Evolutionary conservation across 2,113 vertebrate genomes (phyloP), one percentile per base, ranked within the genome.

Genomic region (Tragelaphus strepsiceros): DNA sequence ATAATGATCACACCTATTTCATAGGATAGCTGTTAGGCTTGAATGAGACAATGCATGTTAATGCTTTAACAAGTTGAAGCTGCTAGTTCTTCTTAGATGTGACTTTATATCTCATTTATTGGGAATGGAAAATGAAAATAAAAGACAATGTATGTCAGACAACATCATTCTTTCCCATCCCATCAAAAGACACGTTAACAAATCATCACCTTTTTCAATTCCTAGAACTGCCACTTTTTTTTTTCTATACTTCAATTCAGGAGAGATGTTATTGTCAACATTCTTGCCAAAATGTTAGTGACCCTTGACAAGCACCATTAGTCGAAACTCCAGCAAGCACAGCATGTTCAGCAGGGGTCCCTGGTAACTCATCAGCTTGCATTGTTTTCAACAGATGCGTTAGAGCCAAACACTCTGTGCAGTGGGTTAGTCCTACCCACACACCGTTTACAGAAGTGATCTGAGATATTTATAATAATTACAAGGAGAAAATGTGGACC

Each of bases 281-380:
- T 88, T 39, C 32, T 84, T 94, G 56, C 77, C 83, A 64, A 94
- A 88, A 91, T 59, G 32, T 78, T 78, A 94, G 84, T 91, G 77
- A 94, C 51, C 56, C 35, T 94, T 53, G 83, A 82, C 81, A 95
- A 74, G 88, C 53, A 74, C 43, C 82, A 81, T 92, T 96, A 90
- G n/a, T 86, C 17, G 24, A 90, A 95, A 84, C 51, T 39, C 93
- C 7, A 56, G 53, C 58, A 87, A 91, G 35, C 54, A 7, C 61
- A 77, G 24, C n/a, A 35, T 91, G 54, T 49, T 32, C 81, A 62
- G 28, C 59, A 71, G 67, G 89, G 32, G 59, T 49, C 53, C 26
- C 17, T 26, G 54, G 53, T 28, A 85, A 92, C 80, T 90, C 46
- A 54, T 64, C 58, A 49, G 54, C 30, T 56, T 92, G 67, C 43